Conservation (phyloP, 2,888 invertebrate genomes). For the Athalia circularis region DNA sequence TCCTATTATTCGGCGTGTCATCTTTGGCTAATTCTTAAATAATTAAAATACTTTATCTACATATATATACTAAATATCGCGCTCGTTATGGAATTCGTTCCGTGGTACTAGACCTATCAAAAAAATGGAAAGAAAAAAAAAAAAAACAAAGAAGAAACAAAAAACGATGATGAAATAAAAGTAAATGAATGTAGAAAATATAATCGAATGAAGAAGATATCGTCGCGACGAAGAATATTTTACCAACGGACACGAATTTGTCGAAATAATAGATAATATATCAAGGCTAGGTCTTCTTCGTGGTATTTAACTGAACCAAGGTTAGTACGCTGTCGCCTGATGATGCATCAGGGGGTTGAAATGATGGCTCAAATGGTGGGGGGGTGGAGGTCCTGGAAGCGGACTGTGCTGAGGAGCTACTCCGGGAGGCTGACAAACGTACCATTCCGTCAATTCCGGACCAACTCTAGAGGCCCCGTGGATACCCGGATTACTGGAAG, state of each 20-base stretch:
- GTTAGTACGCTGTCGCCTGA: conserved; percentile 74
- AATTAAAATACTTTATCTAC: conserved; percentile 3
- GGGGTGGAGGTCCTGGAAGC: conserved; percentile 82
- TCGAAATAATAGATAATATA: too few species aligned
- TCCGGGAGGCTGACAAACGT: conserved; percentile 85
- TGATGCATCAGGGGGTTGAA: conserved; percentile 79
- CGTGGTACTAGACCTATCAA: too few species aligned
- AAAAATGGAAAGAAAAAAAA: too few species aligned
- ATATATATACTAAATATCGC: background rate
- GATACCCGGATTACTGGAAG: conserved; percentile 62
- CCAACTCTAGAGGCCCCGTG: conserved; percentile 72
- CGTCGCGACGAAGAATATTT: too few species aligned
- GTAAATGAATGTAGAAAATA: background rate
- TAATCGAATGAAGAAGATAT: too few species aligned
- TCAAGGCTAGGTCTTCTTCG: background rate
- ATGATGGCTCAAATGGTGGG: conserved; percentile 78
- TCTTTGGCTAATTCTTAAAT: conserved; percentile 34
- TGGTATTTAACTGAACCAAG: conserved; percentile 23
- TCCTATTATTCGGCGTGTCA: conserved; percentile 25
- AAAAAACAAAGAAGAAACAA: too few species aligned
- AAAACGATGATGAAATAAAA: background rate
- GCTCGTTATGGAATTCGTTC: background rate
- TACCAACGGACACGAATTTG: too few species aligned
- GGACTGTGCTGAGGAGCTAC: conserved; percentile 76
- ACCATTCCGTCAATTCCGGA: conserved; percentile 86